Evolutionary conservation across 2,113 vertebrate species (phyloP).

Genomic region (Struthio camelus): DNA sequence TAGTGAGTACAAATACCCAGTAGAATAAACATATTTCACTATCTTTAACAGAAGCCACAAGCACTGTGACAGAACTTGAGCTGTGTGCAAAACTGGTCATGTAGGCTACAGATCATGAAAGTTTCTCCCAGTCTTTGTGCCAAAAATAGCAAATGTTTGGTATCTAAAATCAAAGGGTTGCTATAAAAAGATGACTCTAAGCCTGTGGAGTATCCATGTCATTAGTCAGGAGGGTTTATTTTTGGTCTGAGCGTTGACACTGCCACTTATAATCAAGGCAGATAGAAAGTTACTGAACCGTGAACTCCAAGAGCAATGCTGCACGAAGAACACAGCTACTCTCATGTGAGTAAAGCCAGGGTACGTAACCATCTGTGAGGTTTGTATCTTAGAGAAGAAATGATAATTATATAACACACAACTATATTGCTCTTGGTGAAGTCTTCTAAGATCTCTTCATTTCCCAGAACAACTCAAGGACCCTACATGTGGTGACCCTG

Average conservation of each 20-base stretch:
- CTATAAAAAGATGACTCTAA: slow-evolving; percentile 87
- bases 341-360: not conserved
- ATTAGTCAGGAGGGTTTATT: slow-evolving; percentile 85
- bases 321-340: not conserved
- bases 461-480: not conserved
- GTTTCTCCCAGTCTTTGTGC: slow-evolving; percentile 74
- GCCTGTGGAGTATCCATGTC: slow-evolving; percentile 78
- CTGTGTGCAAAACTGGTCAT: slow-evolving; percentile 65
- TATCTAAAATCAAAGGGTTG: slow-evolving; percentile 87
- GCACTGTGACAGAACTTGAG: not conserved
- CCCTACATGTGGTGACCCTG: not conserved
- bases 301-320: not conserved
- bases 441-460: not conserved
- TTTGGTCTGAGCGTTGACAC: slow-evolving; percentile 87
- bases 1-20: not conserved
- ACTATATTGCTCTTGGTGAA: fast-evolving
- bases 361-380: not conserved
- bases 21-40: not conserved
- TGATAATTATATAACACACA: not conserved
- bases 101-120: slow-evolving; percentile 71
- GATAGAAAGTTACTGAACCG: not conserved
- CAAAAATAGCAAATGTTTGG: slow-evolving; percentile 83
- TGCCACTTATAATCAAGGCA: slow-evolving; percentile 73
- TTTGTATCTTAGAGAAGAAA: not conserved
- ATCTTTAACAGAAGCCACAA: slow-evolving; percentile 21